Base-by-base conservation (phyloP, 2,113 vertebrate species). In the Datnioides undecimradiatus region DNA sequence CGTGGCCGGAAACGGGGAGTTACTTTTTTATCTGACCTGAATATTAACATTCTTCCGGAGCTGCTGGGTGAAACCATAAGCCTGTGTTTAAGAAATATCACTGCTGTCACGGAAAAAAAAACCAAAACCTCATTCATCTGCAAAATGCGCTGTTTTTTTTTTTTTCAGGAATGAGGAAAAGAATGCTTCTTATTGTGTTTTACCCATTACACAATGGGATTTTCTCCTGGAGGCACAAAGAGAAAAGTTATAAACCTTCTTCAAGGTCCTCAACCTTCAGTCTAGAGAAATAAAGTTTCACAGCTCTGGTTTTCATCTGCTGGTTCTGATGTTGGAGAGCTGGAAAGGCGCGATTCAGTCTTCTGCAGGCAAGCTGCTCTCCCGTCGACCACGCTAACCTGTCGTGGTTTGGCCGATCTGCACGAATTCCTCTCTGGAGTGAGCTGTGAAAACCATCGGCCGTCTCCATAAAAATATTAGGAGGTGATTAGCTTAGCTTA, bases 1-100 rank as follows among this genome's bases (percentile, higher is more conserved):
- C 11, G 21, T 75, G 82, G 79, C 82, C 78, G 83, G 80, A 88
- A 86, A 91, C 40, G 10, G 23, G 59, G 77, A 68, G 57, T 85
- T 87, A 66, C 59, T 82, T 73, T 87, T 84, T 69, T 79, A 78
- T 91, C 77, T 91, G 88, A 88, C 85, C 79, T 84, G 74, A 76
- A 88, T 90, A 89, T 82, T 88, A 88, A 89, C 83, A 88, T 90
- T 87, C 71, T 86, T 79, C 79, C 43, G 54, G 65, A 66, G 75
- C 70, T 69, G 71, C 71, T 27, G 65, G 67, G 31, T 38, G 49
- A 86, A 84, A 84, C 29, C 63, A 58, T 43, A 67, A 84, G 55
- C 46, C 80, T 59, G 71, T 49, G 68, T 76, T 87, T 67, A 63
- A 79, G 40, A 7, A 68, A 68, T 75, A 77, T 78, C 66, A 29